A percentile compares a stretch with the other conserved stretches of the same genome.
Evolutionary conservation across 2,113 vertebrate species (phyloP).

Genomic region (Hemiscyllium ocellatum): DNA sequence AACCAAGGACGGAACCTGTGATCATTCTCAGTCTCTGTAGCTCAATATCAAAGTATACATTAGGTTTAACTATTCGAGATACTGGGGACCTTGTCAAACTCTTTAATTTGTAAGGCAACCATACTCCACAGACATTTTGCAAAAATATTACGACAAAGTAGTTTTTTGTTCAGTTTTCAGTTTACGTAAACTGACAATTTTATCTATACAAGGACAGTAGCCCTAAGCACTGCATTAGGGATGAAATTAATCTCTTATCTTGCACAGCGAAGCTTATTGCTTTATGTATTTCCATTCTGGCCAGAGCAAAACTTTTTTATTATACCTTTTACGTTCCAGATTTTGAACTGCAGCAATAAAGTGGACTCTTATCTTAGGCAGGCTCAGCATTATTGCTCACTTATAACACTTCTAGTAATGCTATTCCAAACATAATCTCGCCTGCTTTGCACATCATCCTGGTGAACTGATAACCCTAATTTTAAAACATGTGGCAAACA

Average conservation of each 20-base stretch:
- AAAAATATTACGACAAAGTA: neutral
- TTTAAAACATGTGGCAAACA: neutral
- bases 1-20: neutral
- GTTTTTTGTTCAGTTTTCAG: neutral
- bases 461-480: neutral
- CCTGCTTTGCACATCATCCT: neutral
- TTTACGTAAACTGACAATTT: neutral
- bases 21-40: neutral
- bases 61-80: neutral
- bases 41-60: neutral
- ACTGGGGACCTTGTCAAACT: neutral
- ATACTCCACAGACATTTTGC: neutral
- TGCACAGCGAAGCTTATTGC: neutral
- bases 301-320: neutral
- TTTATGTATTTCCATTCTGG: neutral
- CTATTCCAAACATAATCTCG: neutral
- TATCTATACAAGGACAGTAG: neutral
- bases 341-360: neutral
- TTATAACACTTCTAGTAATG: neutral
- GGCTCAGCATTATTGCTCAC: neutral
- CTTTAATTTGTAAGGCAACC: neutral
- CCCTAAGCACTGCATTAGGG: neutral
- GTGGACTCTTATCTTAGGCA: neutral
- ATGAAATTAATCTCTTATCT: neutral
- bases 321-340: neutral